These are phyloP conservation scores for Formica exsecta DNA, from an alignment of 1,140 invertebrate species.

Conservation along the genomic window DNA sequence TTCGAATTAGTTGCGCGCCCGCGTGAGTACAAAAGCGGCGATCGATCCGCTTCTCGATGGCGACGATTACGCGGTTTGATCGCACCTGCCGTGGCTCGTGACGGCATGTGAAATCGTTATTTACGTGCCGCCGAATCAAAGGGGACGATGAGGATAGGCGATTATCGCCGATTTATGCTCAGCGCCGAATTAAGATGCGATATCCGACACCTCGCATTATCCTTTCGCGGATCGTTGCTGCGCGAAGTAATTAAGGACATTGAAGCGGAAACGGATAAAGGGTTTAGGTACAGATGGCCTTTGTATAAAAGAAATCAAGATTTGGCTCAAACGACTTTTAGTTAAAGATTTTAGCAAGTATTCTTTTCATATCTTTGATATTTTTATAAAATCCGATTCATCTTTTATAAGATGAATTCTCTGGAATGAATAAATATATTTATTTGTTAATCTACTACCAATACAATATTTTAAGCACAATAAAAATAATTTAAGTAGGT, in stretches of 20 bases:
- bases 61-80: constrained; percentile 14
- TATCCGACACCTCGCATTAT: neutral
- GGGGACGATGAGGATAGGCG: neutral
- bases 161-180: constrained; percentile 13
- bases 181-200: neutral
- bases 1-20: constrained; percentile 21
- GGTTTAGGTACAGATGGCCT: neutral
- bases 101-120: constrained; percentile 22
- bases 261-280: neutral
- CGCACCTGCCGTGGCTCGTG: constrained; percentile 1
- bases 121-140: constrained; percentile 5
- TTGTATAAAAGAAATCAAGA: neutral
- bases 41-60: constrained; percentile 28
- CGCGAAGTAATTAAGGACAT: constrained; percentile 12
- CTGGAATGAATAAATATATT: neutral
- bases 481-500: neutral
- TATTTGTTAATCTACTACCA: neutral
- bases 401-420: neutral
- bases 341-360: neutral
- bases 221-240: neutral
- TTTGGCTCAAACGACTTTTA: too few species aligned
- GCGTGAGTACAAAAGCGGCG: neutral
- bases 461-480: too few species aligned
- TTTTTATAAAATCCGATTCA: too few species aligned
- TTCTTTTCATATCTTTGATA: too few species aligned